Conservation (phyloP, 1,140 invertebrate species). For the Dreissena polymorpha region DNA sequence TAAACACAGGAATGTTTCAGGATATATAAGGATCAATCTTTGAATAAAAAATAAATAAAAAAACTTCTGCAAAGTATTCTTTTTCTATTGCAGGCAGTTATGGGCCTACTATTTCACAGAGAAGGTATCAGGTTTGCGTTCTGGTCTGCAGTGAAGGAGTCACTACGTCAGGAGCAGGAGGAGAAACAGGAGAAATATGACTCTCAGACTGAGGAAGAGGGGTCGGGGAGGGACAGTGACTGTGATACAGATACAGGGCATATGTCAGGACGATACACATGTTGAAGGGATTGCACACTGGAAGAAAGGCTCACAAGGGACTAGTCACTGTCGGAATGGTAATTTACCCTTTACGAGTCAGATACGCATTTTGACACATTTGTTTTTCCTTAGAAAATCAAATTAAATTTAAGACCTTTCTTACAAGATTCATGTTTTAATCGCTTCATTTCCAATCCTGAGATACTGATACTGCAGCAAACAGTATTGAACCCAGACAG, state of each 20-base stretch:
- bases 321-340: conserved; percentile 92
- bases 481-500: too few relatives aligned
- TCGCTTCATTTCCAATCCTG: too few relatives aligned
- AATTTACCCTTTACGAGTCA: too few relatives aligned
- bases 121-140: conserved; percentile 87
- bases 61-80: too few relatives aligned
- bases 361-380: too few relatives aligned
- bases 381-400: too few relatives aligned
- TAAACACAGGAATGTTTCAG: too few relatives aligned
- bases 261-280: conserved; percentile 81
- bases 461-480: too few relatives aligned
- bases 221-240: conserved; percentile 40
- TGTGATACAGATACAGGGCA: conserved; percentile 24
- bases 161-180: conserved; percentile 61
- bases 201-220: conserved; percentile 42
- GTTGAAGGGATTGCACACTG: conserved; percentile 85
- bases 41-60: too few relatives aligned
- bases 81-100: conserved; percentile 78
- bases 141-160: conserved; percentile 87
- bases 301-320: conserved; percentile 81
- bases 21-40: too few relatives aligned
- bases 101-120: conserved; percentile 95
- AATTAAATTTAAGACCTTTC: too few relatives aligned
- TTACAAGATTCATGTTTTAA: too few relatives aligned
- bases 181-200: conserved; percentile 30